Conservation (phyloP, 2,888 invertebrate genomes). For the Eupithecia dodoneata region DNA sequence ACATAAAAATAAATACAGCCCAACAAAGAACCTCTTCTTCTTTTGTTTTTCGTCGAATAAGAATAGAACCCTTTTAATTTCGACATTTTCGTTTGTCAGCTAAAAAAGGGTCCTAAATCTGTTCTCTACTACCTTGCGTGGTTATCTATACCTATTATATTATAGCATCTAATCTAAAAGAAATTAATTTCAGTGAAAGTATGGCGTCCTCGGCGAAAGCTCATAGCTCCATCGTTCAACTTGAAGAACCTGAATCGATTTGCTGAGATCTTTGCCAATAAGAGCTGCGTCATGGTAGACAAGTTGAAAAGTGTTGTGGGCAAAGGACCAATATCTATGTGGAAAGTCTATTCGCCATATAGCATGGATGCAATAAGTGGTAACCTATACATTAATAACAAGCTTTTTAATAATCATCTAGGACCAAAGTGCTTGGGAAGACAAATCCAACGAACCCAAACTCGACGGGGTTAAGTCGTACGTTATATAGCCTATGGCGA, state of each 20-base stretch:
- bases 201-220: constrained; percentile 63
- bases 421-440: no score
- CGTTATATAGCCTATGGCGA: no score
- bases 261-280: constrained; percentile 49
- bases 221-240: constrained; percentile 55
- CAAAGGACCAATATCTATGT: constrained; percentile 50
- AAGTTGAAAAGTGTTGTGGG: constrained; percentile 39
- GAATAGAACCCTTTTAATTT: neutral
- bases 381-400: constrained; percentile 36
- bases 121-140: neutral
- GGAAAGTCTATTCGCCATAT: constrained; percentile 54
- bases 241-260: constrained; percentile 54
- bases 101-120: neutral
- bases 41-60: neutral
- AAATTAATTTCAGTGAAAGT: constrained; percentile 49
- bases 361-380: constrained; percentile 60
- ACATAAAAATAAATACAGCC: no score
- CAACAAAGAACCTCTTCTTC: no score
- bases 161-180: neutral
- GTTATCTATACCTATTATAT: no score
- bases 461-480: no score
- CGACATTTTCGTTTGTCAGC: neutral
- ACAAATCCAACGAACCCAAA: no score
- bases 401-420: no score
- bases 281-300: constrained; percentile 50